Percentiles rank a stretch among this genome's conserved stretches.
Conservation (phyloP, 2,888 invertebrate species). For the Griposia aprilina region DNA sequence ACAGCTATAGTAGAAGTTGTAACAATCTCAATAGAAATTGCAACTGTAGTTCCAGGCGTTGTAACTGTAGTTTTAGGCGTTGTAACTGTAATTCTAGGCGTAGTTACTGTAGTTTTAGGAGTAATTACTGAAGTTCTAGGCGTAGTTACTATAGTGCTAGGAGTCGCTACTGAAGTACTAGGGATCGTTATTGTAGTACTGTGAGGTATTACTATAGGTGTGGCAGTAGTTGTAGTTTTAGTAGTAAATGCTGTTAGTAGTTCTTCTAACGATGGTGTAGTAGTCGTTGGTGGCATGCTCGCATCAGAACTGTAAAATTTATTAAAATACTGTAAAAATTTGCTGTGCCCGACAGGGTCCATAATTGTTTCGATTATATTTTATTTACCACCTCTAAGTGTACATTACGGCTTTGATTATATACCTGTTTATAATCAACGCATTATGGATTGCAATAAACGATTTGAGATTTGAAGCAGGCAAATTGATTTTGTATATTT, state of each 20-base stretch:
- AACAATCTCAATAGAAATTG: constrained; percentile 27
- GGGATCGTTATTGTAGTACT: constrained; percentile 32
- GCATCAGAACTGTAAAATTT: constrained; percentile 85
- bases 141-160: constrained; percentile 23
- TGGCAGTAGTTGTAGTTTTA: constrained; percentile 69
- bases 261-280: constrained; percentile 79
- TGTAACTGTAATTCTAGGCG: neutral
- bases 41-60: constrained; percentile 19
- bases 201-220: constrained; percentile 64
- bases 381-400: too few species aligned
- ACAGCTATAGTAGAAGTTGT: constrained; percentile 47
- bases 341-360: too few species aligned
- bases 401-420: too few species aligned
- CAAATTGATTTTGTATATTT: too few species aligned
- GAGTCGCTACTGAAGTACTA: constrained; percentile 4
- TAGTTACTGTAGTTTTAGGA: constrained; percentile 8
- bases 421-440: too few species aligned
- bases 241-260: constrained; percentile 83
- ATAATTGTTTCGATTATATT: too few species aligned
- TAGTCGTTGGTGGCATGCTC: constrained; percentile 79
- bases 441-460: too few species aligned
- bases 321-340: too few species aligned
- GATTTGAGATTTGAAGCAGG: too few species aligned
- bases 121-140: constrained; percentile 12
- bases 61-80: neutral